These are phyloP conservation scores for Macaca nemestrina DNA, from an alignment of 2,113 vertebrate genomes.

Conservation along the genomic window DNA sequence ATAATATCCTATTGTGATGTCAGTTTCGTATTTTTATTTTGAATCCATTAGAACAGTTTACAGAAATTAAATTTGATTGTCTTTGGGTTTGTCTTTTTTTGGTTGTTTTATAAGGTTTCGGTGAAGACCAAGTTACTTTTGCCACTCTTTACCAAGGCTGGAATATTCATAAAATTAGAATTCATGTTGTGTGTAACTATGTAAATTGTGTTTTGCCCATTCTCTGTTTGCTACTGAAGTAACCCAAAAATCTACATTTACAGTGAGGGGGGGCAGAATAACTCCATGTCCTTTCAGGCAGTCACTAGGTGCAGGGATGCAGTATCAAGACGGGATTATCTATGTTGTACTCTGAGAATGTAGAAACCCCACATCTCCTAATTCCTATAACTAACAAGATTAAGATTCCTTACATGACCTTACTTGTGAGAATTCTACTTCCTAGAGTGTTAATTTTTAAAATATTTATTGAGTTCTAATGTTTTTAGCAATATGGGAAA, in stretches of 20 bases:
- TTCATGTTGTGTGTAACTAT: background rate
- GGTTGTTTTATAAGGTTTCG: background rate
- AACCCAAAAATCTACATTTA: background rate
- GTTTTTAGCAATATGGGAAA: background rate
- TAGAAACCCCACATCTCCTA: too few species aligned
- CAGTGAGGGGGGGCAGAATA: background rate
- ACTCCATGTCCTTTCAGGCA: too few species aligned
- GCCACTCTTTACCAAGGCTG: background rate
- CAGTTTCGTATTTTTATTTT: background rate
- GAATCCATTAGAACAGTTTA: background rate
- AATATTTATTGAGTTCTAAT: background rate
- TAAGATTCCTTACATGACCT: rapidly evolving
- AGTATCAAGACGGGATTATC: rapidly evolving
- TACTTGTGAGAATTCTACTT: background rate
- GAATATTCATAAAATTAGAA: background rate
- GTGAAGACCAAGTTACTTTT: background rate
- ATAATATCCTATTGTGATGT: background rate
- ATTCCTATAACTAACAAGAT: background rate
- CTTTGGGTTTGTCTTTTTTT: background rate
- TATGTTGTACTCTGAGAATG: background rate
- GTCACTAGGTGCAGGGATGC: background rate
- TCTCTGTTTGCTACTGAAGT: background rate
- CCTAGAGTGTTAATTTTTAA: background rate
- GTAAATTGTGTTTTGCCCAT: background rate
- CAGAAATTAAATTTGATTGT: background rate